Evolutionary conservation across 92 coral and sea anemone genomes (phyloP), one percentile per base, ranked within the genome.

Genomic region (Zoanthus sociatus): DNA sequence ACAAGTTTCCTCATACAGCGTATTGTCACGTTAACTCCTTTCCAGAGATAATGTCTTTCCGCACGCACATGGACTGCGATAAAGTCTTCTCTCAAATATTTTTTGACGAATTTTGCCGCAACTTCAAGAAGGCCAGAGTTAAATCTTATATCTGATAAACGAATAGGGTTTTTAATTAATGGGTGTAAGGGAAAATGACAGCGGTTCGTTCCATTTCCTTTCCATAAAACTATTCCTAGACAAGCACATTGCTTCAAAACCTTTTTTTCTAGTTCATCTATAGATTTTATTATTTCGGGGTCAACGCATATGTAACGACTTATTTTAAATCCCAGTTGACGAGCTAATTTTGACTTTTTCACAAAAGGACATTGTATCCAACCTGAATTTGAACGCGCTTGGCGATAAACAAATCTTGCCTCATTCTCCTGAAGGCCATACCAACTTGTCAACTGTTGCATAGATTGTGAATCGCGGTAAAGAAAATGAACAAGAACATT

Each of bases 261-360:
- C 47, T 86, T 94, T 47, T 90, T 88, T 69, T 97, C 99, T 15
- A 97, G 87, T 66, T 93, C 98, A 21, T 87, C 88, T 55, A 93
- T 90, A 20, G 92, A 84, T 51, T 88, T 90, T 70, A 97, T 91
- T 1, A 97, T 89, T 73, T 97, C 95, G 30, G 99, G 99, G 84
- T 97, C 99, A 14, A 97, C 99, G 53, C 99, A 97, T 14, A 97
- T 89, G 82, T 92, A 97, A 12, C 98, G 94, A 78, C 94, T 93
- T n/a, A 97, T 93, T 89, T 95, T 92, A 78, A 97, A 97, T 11
- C 92, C 94, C 9, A 97, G 92, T 84, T 95, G 99, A 66, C 94
- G 94, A 47, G 86, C 95, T 11, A 97, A 86, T 58, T 95, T 91
- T 13, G 99, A 95, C 84, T 92, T 93, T 47, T 93, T 93, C 37